A percentile compares a stretch with the other conserved stretches of the same genome.
Conservation (phyloP, 2,113 vertebrate genomes). For the Hemibagrus wyckioides region DNA sequence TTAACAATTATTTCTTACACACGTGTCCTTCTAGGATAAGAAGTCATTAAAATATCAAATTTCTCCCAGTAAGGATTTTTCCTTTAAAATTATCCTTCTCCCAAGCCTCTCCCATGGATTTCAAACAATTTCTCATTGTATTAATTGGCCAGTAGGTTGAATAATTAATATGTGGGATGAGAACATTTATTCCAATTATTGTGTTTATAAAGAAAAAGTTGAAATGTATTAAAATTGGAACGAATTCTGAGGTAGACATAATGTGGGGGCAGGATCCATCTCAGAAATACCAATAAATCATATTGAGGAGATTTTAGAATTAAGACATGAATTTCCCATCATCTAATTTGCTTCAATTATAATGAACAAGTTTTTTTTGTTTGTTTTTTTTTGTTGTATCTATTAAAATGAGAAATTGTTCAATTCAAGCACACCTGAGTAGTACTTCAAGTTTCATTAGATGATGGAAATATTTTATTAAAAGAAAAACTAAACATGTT, state of each 20-base stretch:
- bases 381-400: too few species aligned
- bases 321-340: not conserved
- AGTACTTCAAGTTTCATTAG: constrained; percentile 38
- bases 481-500: not conserved
- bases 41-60: constrained; percentile 15
- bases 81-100: not conserved
- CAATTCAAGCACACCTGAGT: constrained; percentile 26
- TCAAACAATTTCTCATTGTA: not conserved
- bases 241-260: constrained; percentile 45
- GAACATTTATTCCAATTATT: not conserved
- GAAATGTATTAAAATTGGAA: constrained; percentile 23
- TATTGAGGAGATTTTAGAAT: not conserved
- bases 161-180: not conserved
- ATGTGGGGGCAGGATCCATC: constrained; percentile 8
- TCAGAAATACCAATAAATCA: constrained; percentile 9
- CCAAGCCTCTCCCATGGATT: not conserved
- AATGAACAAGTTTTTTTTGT: not conserved
- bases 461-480: constrained; percentile 17
- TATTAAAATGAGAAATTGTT: not conserved
- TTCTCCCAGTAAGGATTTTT: not conserved
- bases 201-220: not conserved
- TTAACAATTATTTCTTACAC: constrained; percentile 1
- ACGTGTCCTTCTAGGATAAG: constrained; percentile 8
- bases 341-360: not conserved
- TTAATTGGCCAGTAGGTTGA: constrained; percentile 11